A percentile compares a stretch with the other conserved stretches of the same genome.
Evolutionary conservation across 2,888 invertebrate genomes (phyloP).

Genomic region (Drosophila flavopinicola): DNA sequence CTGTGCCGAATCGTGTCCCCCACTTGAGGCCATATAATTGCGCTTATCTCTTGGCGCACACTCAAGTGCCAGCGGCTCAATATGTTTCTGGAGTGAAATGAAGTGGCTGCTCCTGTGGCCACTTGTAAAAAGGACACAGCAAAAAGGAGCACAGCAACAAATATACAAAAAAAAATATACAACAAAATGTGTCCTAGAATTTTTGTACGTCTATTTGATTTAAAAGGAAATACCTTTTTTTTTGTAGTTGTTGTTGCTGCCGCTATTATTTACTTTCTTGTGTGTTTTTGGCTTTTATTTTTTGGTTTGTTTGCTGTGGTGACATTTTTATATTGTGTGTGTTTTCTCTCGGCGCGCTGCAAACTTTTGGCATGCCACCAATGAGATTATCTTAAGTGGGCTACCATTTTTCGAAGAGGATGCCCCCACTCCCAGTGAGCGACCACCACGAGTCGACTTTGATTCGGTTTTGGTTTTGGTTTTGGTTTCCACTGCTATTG

Average conservation of each 20-base stretch:
- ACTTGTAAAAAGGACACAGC: slow-evolving; percentile 45
- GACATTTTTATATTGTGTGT: slow-evolving; percentile 74
- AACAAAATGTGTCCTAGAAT: slow-evolving; percentile 50
- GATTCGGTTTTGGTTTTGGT: slow-evolving; percentile 21
- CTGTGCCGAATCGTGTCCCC: slow-evolving; percentile 22
- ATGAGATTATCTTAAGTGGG: slow-evolving; percentile 80
- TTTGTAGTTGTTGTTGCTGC: slow-evolving; percentile 23
- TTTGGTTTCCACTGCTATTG: slow-evolving; percentile 16
- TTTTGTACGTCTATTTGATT: slow-evolving; percentile 68
- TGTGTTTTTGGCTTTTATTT: slow-evolving; percentile 26
- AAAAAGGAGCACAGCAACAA: slow-evolving; percentile 9
- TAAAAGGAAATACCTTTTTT: slow-evolving; percentile 74
- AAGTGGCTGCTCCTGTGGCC: slow-evolving; percentile 59
- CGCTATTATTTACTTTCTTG: slow-evolving; percentile 37
- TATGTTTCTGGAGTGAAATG: slow-evolving; percentile 74
- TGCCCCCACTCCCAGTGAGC: background rate
- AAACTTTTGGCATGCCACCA: slow-evolving; percentile 77
- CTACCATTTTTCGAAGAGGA: slow-evolving; percentile 54
- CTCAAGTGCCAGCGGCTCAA: slow-evolving; percentile 76
- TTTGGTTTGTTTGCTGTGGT: slow-evolving; percentile 53
- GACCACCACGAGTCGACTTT: slow-evolving; percentile 19
- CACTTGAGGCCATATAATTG: slow-evolving; percentile 78
- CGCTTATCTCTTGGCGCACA: slow-evolving; percentile 80
- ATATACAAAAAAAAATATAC: slow-evolving; percentile 24
- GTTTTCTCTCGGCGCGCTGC: slow-evolving; percentile 25